phyloP scores from a whole-genome alignment of 1,140 invertebrate genomes.

The Tribolium castaneum region DNA sequence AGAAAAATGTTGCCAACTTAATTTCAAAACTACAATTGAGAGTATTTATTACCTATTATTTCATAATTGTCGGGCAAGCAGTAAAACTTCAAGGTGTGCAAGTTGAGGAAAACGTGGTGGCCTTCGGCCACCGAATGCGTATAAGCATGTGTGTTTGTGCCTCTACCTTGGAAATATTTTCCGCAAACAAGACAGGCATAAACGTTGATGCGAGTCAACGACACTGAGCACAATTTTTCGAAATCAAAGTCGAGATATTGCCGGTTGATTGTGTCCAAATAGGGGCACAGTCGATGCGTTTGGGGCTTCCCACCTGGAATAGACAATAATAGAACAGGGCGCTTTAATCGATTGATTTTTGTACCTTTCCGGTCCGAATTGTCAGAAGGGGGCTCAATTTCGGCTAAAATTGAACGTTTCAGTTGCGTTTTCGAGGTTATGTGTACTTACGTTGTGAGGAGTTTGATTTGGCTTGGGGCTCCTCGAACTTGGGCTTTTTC shows the following conservation, averaged over 20 bases:
- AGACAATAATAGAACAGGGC: neutral
- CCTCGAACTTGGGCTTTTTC: neutral
- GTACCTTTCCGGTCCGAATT: neutral
- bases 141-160: slow-evolving; percentile 98
- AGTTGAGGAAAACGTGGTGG: slow-evolving; percentile 98
- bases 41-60: slow-evolving; percentile 84
- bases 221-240: slow-evolving; percentile 99
- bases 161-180: slow-evolving; percentile 99
- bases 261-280: slow-evolving; percentile 96
- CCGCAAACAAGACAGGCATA: slow-evolving; percentile 99
- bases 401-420: slow-evolving; percentile 3
- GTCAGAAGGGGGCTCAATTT: slow-evolving; percentile 3
- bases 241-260: slow-evolving; percentile 99
- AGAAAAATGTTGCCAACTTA: too few relatives aligned
- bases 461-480: neutral
- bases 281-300: slow-evolving; percentile 77
- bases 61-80: slow-evolving; percentile 99
- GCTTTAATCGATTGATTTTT: too few relatives aligned
- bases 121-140: slow-evolving; percentile 97
- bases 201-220: slow-evolving; percentile 97
- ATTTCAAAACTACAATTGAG: too few relatives aligned
- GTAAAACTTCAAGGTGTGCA: slow-evolving; percentile 98
- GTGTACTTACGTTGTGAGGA: neutral
- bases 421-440: neutral
- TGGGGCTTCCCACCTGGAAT: slow-evolving; percentile 30